Evolutionary conservation across 2,113 vertebrate genomes (phyloP).

Genomic region (Pandion haliaetus): DNA sequence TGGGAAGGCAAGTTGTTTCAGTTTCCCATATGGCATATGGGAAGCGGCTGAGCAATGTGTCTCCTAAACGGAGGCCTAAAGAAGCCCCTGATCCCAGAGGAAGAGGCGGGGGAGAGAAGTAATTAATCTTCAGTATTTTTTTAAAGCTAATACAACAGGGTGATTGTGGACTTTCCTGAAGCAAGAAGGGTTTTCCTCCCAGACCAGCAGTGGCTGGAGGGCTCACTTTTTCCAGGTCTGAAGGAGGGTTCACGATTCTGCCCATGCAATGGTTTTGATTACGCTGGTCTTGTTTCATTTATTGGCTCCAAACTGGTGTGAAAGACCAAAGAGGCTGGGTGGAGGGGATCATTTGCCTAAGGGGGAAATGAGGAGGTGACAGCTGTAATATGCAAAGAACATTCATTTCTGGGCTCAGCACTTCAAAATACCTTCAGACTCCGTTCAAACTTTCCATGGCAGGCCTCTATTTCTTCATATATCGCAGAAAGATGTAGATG

Average conservation of each 20-base stretch:
- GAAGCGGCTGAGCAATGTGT: neutral
- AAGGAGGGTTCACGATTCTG: neutral
- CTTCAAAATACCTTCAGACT: neutral
- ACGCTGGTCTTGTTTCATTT: neutral
- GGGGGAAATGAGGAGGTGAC: neutral
- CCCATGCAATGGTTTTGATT: neutral
- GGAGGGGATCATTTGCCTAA: neutral
- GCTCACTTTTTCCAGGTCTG: neutral
- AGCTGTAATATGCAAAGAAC: neutral
- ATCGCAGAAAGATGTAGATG: neutral
- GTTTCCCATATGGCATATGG: conserved; percentile 12
- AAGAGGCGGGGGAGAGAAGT: neutral
- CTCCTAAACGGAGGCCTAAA: neutral
- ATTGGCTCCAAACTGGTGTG: neutral
- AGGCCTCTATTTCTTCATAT: neutral
- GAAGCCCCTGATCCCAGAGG: neutral
- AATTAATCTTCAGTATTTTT: neutral
- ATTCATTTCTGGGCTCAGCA: neutral
- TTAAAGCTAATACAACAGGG: neutral
- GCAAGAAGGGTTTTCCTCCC: neutral
- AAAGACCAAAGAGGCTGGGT: neutral
- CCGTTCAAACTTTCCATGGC: neutral
- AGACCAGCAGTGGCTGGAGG: neutral
- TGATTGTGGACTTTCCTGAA: neutral
- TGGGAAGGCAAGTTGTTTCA: neutral